phyloP scores from a whole-genome alignment of 2,113 vertebrate genomes.

The Eptesicus fuscus region DNA sequence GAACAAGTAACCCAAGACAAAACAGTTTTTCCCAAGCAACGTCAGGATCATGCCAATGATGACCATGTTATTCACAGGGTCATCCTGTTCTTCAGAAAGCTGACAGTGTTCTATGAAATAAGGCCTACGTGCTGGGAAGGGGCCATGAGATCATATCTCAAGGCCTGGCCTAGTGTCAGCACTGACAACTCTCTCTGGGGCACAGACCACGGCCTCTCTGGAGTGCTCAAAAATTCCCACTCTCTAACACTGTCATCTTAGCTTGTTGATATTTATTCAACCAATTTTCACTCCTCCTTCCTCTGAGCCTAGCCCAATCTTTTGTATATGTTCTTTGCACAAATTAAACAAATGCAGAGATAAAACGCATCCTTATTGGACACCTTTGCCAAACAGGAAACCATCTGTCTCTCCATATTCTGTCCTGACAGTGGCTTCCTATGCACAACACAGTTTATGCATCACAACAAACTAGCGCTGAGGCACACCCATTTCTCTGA shows the following conservation, averaged over 20 bases:
- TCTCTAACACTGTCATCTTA: neutral
- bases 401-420: neutral
- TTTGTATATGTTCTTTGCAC: neutral
- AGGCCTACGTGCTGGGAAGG: no score
- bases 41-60: no score
- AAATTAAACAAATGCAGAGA: neutral
- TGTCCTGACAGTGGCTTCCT: neutral
- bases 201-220: no score
- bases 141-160: no score
- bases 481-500: neutral
- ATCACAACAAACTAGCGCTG: neutral
- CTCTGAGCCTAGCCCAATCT: neutral
- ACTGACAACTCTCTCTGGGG: no score
- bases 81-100: no score
- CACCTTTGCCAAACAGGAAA: neutral
- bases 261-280: neutral
- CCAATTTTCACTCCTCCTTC: neutral
- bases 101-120: no score
- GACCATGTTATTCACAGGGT: no score
- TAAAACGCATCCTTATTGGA: neutral
- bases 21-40: no score
- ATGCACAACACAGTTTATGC: neutral
- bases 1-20: no score
- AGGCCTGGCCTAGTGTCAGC: no score
- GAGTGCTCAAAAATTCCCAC: no score